phyloP scores from a whole-genome alignment of 2,888 invertebrate species.

The Drosophila bunnanda region DNA sequence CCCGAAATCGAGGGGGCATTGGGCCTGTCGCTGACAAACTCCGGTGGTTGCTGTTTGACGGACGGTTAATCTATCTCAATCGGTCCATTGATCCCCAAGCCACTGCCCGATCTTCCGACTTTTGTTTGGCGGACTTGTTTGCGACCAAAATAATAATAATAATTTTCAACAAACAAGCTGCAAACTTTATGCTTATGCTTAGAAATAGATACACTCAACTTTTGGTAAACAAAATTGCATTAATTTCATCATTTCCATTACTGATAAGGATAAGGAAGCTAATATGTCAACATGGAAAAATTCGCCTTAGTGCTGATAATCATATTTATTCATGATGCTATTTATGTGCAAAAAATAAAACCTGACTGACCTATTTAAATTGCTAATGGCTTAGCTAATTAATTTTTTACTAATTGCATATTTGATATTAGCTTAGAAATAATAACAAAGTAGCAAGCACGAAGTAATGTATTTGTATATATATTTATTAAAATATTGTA shows the following conservation, averaged over 20 bases:
- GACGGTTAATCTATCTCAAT: conserved; percentile 33
- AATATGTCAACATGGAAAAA: conserved; percentile 13
- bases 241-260: conserved; percentile 2
- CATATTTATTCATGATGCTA: neutral
- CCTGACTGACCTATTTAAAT: neutral
- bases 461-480: neutral
- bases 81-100: conserved; percentile 46
- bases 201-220: neutral
- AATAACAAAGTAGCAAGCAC: neutral
- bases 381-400: conserved; percentile 7
- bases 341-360: conserved; percentile 5
- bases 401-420: conserved; percentile 10
- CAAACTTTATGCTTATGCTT: neutral
- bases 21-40: neutral
- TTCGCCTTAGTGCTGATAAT: conserved; percentile 13
- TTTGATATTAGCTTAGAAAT: conserved; percentile 2
- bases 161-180: conserved; percentile 1
- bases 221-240: neutral
- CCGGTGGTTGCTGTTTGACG: conserved; percentile 28
- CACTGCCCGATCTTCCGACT: conserved; percentile 8
- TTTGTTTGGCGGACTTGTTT: conserved; percentile 54
- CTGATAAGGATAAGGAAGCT: conserved; percentile 21
- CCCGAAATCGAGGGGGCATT: conserved; percentile 17
- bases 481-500: neutral
- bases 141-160: neutral